Conservation (phyloP, 2,888 invertebrate genomes). For the Drosophila meridionalis region DNA sequence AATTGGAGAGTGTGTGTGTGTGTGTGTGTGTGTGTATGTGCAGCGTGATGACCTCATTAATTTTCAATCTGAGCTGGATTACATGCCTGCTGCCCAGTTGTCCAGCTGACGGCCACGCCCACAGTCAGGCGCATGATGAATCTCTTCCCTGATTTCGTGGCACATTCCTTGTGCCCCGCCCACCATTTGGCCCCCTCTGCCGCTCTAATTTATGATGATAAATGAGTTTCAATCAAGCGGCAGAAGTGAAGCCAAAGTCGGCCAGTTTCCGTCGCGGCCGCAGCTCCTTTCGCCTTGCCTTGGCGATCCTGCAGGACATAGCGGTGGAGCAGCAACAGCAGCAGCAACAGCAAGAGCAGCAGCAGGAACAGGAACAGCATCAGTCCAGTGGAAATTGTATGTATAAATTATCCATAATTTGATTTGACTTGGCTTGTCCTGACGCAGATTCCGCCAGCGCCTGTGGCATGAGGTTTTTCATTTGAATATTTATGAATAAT, state of each 20-base stretch:
- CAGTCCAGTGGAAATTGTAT: constrained; percentile 60
- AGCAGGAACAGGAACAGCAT: constrained; percentile 24
- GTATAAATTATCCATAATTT: constrained; percentile 75
- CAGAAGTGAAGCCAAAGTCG: constrained; percentile 73
- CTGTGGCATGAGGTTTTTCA: constrained; percentile 63
- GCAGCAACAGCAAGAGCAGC: not conserved
- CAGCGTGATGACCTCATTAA: constrained; percentile 82
- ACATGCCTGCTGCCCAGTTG: constrained; percentile 60
- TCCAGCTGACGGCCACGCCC: constrained; percentile 40
- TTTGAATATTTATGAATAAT: constrained; percentile 76
- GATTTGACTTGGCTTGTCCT: constrained; percentile 62
- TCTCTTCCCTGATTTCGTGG: constrained; percentile 63
- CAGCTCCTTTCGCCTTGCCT: constrained; percentile 28
- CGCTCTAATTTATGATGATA: constrained; percentile 78
- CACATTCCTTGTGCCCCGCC: constrained; percentile 31
- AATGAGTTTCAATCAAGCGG: constrained; percentile 81
- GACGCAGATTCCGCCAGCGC: constrained; percentile 41
- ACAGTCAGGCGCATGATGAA: constrained; percentile 68
- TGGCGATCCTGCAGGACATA: constrained; percentile 28
- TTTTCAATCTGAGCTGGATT: constrained; percentile 83
- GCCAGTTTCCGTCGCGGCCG: constrained; percentile 53
- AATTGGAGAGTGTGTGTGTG: constrained; percentile 27
- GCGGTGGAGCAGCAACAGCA: not conserved
- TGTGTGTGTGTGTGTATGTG: constrained; percentile 46
- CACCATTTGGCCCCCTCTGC: constrained; percentile 17